A percentile compares a stretch with the other conserved stretches of the same genome.
Evolutionary conservation across 2,888 invertebrate species (phyloP).

Genomic region (Andricus quercusramuli): DNA sequence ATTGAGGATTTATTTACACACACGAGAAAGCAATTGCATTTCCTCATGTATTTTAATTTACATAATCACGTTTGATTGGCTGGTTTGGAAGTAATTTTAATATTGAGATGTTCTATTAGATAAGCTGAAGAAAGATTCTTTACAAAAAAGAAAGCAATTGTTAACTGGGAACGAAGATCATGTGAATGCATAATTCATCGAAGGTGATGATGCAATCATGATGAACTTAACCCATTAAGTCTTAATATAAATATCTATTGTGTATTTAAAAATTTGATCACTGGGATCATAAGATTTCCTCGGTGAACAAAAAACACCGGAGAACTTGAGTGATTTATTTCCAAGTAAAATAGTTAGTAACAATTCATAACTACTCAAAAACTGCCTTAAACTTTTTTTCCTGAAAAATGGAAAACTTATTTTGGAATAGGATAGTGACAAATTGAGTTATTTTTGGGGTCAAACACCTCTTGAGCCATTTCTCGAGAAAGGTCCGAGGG

Average conservation of each 20-base stretch:
- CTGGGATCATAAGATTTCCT: not conserved
- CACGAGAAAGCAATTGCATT: not conserved
- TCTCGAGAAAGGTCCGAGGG: slow-evolving; percentile 2
- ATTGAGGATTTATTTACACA: not conserved
- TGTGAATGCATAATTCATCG: slow-evolving; percentile 20
- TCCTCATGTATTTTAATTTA: not conserved
- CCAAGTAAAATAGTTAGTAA: not conserved
- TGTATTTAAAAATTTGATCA: not conserved
- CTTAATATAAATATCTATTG: not conserved
- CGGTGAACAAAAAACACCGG: not conserved
- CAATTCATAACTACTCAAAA: not conserved
- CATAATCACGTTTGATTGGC: not conserved
- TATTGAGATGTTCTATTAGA: not conserved
- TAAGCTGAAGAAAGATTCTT: not conserved
- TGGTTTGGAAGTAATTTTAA: not conserved
- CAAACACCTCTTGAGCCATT: not conserved
- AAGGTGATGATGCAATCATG: not conserved
- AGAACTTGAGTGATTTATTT: not conserved
- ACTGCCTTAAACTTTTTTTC: not conserved
- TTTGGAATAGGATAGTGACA: not conserved
- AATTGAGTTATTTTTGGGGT: slow-evolving; percentile 12
- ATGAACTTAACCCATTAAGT: slow-evolving; percentile 8
- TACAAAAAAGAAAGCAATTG: not conserved
- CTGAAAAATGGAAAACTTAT: not conserved
- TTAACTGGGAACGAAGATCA: not conserved